Conservation (phyloP, 2,797 vertebrate species). For the Oreortyx pictus region DNA sequence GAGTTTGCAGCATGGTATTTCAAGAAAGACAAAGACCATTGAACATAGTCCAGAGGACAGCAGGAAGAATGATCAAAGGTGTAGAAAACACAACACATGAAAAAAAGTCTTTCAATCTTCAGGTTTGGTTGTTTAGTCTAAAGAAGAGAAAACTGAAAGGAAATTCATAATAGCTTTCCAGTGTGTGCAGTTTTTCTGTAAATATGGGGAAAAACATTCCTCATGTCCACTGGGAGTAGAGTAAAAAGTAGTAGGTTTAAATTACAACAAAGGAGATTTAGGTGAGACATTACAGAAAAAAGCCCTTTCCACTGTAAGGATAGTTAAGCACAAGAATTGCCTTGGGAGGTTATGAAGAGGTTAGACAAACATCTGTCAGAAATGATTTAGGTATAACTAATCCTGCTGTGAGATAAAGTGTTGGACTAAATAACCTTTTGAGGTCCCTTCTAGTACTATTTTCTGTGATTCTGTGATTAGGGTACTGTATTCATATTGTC, state of each 20-base stretch:
- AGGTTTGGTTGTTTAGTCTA: constrained; percentile 51
- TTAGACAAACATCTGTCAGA: constrained; percentile 75
- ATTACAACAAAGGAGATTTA: constrained; percentile 70
- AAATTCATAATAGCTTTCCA: constrained; percentile 48
- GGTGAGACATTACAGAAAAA: constrained; percentile 68
- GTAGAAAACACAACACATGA: background rate
- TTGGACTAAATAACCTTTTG: constrained; percentile 66
- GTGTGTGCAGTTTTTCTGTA: constrained; percentile 32
- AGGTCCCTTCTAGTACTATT: constrained; percentile 54
- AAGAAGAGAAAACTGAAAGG: background rate
- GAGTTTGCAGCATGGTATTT: background rate
- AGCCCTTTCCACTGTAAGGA: constrained; percentile 64
- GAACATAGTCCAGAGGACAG: constrained; percentile 7
- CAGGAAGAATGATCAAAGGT: constrained; percentile 34
- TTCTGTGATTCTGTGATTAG: constrained; percentile 41
- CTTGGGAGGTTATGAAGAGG: constrained; percentile 73
- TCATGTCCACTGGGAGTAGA: constrained; percentile 54
- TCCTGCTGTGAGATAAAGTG: constrained; percentile 65
- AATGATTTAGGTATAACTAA: constrained; percentile 70
- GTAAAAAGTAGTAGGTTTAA: constrained; percentile 60
- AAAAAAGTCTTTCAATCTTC: constrained; percentile 52
- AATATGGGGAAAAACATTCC: constrained; percentile 57
- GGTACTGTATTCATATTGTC: constrained; percentile 1
- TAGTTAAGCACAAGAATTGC: constrained; percentile 73
- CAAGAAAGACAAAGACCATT: background rate